Percentiles rank a stretch among this genome's conserved stretches.
phyloP scores from a whole-genome alignment of 2,797 vertebrate species.

The Acipenser ruthenus region DNA sequence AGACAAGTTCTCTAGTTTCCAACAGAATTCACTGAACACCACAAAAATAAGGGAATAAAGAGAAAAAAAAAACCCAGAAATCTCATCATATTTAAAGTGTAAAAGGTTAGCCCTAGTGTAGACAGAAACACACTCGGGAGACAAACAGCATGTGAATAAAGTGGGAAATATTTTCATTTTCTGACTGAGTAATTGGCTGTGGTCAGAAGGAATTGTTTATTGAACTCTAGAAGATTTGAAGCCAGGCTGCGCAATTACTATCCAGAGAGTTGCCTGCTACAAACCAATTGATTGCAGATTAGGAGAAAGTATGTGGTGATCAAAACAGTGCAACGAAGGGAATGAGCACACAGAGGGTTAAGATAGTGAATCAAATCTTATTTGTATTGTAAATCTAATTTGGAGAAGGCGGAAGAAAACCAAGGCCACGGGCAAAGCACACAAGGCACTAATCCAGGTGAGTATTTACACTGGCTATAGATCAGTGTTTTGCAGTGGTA shows the following conservation, averaged over 20 bases:
- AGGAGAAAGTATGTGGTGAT: constrained; percentile 25
- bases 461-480: constrained; percentile 16
- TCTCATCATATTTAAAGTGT: constrained; percentile 23
- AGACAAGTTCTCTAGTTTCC: no score
- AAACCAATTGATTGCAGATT: constrained; percentile 33
- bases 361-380: constrained; percentile 29
- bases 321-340: constrained; percentile 16
- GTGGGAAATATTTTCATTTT: constrained; percentile 30
- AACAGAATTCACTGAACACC: constrained; percentile 22
- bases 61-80: constrained; percentile 29
- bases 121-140: constrained; percentile 22
- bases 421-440: constrained; percentile 10
- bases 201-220: constrained; percentile 32
- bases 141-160: constrained; percentile 23
- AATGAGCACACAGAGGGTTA: constrained; percentile 20
- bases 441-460: constrained; percentile 7
- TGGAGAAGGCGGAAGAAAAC: constrained; percentile 17
- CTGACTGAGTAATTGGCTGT: constrained; percentile 25
- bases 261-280: constrained; percentile 21
- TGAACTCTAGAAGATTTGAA: constrained; percentile 34
- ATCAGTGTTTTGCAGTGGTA: constrained; percentile 4
- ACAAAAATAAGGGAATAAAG: constrained; percentile 28
- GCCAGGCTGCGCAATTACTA: constrained; percentile 32
- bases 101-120: constrained; percentile 12
- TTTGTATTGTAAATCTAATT: constrained; percentile 10